Evolutionary conservation across 2,797 vertebrate species (phyloP), one percentile per base, ranked within the genome.

Genomic region (Aphelocoma californica): DNA sequence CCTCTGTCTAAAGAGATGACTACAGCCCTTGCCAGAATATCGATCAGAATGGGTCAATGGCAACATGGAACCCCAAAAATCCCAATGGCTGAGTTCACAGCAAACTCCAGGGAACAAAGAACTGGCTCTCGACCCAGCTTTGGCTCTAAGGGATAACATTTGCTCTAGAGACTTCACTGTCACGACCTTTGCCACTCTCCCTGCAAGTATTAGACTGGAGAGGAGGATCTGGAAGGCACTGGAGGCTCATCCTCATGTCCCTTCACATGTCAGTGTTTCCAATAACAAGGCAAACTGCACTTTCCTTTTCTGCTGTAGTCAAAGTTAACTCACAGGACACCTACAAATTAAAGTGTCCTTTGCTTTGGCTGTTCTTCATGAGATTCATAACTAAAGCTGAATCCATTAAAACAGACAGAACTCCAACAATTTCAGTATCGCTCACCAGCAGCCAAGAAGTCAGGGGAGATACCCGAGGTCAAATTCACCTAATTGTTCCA

Each of bases 381-480:
- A 95, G 70, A 93, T 95, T 86, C 71, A 62, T 92, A 95, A 92
- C 74, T 67, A 92, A 95, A 91, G 53, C 42, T 86, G 86, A 97
- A 97, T 95, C 91, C 95, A 96, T 97, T 97, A 96, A 96, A 98
- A 56, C 57, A 95, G 88, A 93, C 84, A 96, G 90, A 96, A 94
- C 87, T 92, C 75, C 86, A 97, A 89, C 81, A 95, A 96, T 62
- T 56, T 78, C 56, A 96, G 69, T 88, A 77, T 53, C 3, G 5
- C 38, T 88, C 53, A 62, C 42, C 57, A 56, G 18, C 2, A 67
- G 86, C 74, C 32, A 25, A 28, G 38, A 77, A 86, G 34, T 16
- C 10, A 24, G 11, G 45, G 78, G 57, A 95, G 77, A 90, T 65
- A 97, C 67, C 93, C 56, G 50, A 95, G 96, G 95, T 91, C 88